These are phyloP conservation scores for Pteropus rufus DNA, from an alignment of 2,797 vertebrate genomes.

Conservation along the genomic window DNA sequence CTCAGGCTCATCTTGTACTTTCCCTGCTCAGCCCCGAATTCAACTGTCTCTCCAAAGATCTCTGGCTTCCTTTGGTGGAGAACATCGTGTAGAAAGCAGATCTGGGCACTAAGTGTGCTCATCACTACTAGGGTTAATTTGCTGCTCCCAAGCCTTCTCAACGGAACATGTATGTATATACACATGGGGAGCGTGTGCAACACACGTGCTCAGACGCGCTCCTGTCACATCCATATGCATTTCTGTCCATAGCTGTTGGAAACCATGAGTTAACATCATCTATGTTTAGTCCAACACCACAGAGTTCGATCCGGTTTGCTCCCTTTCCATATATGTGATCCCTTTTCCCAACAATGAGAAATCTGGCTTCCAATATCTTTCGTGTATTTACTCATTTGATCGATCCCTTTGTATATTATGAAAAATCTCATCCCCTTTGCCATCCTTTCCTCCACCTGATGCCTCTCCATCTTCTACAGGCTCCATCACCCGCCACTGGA, in stretches of 20 bases:
- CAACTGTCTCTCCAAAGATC: not conserved
- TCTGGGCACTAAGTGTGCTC: not conserved
- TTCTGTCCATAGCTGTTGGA: not conserved
- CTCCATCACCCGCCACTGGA: accelerated
- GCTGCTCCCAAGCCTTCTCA: not conserved
- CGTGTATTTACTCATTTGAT: not conserved
- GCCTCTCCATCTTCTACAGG: not conserved
- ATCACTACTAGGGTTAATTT: not conserved
- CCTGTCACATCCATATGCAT: no score
- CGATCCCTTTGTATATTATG: no score
- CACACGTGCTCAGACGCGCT: accelerated
- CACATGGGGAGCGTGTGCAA: accelerated
- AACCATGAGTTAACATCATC: not conserved
- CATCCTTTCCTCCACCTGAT: accelerated
- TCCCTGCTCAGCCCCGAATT: not conserved
- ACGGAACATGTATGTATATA: no score
- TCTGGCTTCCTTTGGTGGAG: not conserved
- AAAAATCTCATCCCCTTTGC: accelerated
- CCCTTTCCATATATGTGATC: no score
- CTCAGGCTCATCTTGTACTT: not conserved
- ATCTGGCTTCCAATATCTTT: not conserved
- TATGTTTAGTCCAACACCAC: not conserved
- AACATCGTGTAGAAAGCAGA: not conserved
- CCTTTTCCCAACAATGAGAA: not conserved
- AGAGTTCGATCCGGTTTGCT: not conserved